Percentiles rank a stretch among this genome's conserved stretches.
phyloP scores from a whole-genome alignment of 2,797 vertebrate genomes.

The Artibeus jamaicensis region DNA sequence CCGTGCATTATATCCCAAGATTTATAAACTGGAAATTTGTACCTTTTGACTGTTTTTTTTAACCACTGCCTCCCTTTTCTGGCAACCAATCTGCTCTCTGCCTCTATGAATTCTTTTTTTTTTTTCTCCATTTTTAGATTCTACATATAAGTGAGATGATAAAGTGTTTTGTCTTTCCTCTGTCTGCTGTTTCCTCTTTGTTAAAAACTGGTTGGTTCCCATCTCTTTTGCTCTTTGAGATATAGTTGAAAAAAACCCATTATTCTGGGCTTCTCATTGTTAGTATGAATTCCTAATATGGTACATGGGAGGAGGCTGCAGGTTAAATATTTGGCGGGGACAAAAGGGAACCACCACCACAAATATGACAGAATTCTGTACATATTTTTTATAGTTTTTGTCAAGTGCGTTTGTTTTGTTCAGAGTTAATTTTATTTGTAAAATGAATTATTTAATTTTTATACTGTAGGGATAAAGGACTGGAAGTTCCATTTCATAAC shows the following conservation, averaged over 20 bases:
- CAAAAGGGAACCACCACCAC: background rate
- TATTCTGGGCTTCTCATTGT: background rate
- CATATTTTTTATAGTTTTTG: background rate
- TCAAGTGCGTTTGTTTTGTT: background rate
- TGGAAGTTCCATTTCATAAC: background rate
- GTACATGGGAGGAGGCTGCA: background rate
- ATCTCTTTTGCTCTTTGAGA: background rate
- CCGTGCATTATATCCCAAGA: background rate
- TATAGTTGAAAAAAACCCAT: background rate
- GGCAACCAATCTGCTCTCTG: background rate
- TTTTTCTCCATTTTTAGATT: background rate
- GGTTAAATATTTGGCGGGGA: background rate
- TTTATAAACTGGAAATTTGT: background rate
- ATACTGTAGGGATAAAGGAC: background rate
- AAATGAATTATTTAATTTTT: conserved; percentile 4
- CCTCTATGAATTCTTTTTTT: background rate
- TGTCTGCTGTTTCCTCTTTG: background rate
- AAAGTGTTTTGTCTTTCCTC: background rate
- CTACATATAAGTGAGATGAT: background rate
- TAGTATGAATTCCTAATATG: background rate
- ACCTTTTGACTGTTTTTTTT: background rate
- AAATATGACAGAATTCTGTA: background rate
- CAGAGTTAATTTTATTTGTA: background rate
- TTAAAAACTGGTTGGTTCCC: background rate
- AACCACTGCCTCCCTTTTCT: background rate